phyloP scores from a whole-genome alignment of 2,113 vertebrate genomes.

The Chionis minor region DNA sequence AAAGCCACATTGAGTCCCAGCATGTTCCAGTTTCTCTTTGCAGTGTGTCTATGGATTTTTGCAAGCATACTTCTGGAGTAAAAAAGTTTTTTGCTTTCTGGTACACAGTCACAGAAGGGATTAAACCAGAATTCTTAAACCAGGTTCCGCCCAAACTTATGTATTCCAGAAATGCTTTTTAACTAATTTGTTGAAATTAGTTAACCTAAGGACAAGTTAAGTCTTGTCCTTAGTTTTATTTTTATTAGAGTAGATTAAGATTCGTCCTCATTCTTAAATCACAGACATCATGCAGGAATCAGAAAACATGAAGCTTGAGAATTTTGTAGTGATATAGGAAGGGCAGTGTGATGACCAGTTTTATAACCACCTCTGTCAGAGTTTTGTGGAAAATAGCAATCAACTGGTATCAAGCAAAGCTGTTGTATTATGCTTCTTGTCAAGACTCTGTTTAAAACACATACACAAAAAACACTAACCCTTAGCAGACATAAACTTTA shows the following conservation, averaged over 20 bases:
- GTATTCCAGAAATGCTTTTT: neutral
- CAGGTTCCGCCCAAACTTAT: neutral
- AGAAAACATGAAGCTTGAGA: neutral
- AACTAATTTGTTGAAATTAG: neutral
- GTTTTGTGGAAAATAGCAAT: neutral
- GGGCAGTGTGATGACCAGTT: neutral
- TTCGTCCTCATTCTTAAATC: neutral
- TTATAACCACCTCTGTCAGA: neutral
- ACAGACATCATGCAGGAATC: neutral
- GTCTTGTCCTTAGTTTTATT: neutral
- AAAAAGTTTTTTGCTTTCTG: neutral
- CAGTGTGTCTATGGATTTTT: neutral
- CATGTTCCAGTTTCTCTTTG: neutral
- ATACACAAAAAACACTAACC: neutral
- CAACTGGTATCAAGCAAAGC: neutral
- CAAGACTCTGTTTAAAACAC: neutral
- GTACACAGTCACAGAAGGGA: neutral
- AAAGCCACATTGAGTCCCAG: neutral
- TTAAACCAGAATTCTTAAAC: neutral
- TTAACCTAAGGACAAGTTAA: neutral
- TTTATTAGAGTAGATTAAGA: neutral
- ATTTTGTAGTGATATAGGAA: neutral
- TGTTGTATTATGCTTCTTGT: neutral
- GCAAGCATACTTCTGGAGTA: neutral
- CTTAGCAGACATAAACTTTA: neutral